These are phyloP conservation scores for Oryzaephilus surinamensis DNA, from an alignment of 1,140 invertebrate genomes.

Conservation along the genomic window DNA sequence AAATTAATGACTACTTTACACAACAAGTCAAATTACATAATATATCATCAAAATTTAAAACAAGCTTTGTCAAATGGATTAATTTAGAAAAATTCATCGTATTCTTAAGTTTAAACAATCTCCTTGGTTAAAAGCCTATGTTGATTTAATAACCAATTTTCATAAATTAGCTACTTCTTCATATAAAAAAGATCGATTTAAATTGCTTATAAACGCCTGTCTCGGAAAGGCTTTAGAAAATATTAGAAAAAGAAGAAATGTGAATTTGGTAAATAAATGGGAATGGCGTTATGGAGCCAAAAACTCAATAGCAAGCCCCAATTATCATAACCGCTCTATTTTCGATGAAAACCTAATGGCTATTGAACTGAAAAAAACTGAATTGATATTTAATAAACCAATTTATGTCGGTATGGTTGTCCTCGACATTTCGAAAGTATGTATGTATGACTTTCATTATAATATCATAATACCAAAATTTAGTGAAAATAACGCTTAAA, in stretches of 20 bases:
- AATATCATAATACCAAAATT: slow-evolving; percentile 17
- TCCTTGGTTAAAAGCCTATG: slow-evolving; percentile 30
- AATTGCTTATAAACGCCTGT: slow-evolving; percentile 37
- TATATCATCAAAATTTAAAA: slow-evolving; percentile 33
- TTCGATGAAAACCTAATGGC: no score
- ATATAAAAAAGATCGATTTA: slow-evolving; percentile 39
- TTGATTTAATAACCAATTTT: slow-evolving; percentile 34
- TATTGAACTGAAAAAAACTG: slow-evolving; percentile 31
- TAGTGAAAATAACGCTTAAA: slow-evolving; percentile 13
- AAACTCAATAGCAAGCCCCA: slow-evolving; percentile 27
- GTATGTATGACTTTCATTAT: slow-evolving; percentile 25
- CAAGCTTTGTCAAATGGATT: slow-evolving; percentile 26
- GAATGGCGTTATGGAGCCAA: slow-evolving; percentile 18
- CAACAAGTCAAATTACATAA: slow-evolving; percentile 30
- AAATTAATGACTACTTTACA: slow-evolving; percentile 34
- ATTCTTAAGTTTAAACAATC: slow-evolving; percentile 33
- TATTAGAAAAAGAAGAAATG: slow-evolving; percentile 29
- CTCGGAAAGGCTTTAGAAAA: slow-evolving; percentile 42
- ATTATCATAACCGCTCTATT: slow-evolving; percentile 21
- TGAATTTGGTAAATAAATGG: slow-evolving; percentile 29
- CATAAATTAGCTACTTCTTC: slow-evolving; percentile 27
- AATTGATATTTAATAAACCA: slow-evolving; percentile 34
- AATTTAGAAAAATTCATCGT: slow-evolving; percentile 29
- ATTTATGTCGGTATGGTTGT: slow-evolving; percentile 35
- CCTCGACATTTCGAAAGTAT: slow-evolving; percentile 31